Evolutionary conservation across 2,888 invertebrate genomes (phyloP), one percentile per base, ranked within the genome.

Genomic region (Patella ulyssiponensis): DNA sequence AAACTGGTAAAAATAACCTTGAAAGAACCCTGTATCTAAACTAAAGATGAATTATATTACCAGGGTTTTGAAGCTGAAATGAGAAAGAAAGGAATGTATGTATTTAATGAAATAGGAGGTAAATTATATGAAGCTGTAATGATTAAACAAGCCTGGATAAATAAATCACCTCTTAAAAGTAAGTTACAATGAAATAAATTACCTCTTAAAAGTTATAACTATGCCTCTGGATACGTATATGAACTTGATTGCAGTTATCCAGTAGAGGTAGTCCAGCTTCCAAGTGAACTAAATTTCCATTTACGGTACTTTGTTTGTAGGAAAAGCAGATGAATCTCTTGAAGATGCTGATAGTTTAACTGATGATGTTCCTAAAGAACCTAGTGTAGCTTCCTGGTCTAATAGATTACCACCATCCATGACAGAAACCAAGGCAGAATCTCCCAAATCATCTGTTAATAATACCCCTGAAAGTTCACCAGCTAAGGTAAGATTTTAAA

Each of bases 141-240:
- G 83, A 86, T 85, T 9, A 88, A 88, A 77, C 81, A 85, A 74
- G 86, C 88, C 44, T 89, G 88, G 87, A 74, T 89, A 7, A 79
- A 84, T 69, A 81, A 84, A 74, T 77, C 81, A 54, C 81, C 84
- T 11, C 72, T 44, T 51, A 82, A 83, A 83, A 83, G 20, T 17
- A 44, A 44, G 44, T 44, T 44, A 44, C 4, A 44, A 44, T 44
- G 9, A 44, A 44, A 44, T 44, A 44, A 44, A 44, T 44, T 44
- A 44, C 7, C 9, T 44, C 44, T 44, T 44, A 44, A 44, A 44
- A 44, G 9, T 44, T 44, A 44, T 44, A 44, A 44, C 44, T 44
- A 44, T 44, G 9, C 44, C 7, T 44, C 44, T 44, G 44, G 9
- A 44, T 44, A 9, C 1, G 44, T 44, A 1, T 1, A 44, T 44